Evolutionary conservation across 2,113 vertebrate genomes (phyloP).

Genomic region (Colistium nudipinnis): DNA sequence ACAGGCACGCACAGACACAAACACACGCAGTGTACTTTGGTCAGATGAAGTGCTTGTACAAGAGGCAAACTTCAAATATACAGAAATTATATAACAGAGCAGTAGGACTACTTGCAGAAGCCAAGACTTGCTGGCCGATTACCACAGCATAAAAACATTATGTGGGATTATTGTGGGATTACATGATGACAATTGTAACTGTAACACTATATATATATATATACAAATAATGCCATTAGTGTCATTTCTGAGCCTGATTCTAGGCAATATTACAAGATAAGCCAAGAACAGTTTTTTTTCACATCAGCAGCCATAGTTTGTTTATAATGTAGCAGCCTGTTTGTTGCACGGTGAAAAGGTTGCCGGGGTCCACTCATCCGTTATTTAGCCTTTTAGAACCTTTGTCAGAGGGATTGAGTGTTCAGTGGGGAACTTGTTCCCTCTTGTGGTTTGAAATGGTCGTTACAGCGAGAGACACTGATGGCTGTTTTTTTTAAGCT

Average conservation of each 20-base stretch:
- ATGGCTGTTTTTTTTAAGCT: not conserved
- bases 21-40: conserved; percentile 56
- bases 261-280: not conserved
- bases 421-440: conserved; percentile 20
- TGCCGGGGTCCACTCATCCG: not conserved
- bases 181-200: too few relatives aligned
- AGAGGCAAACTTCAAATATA: conserved; percentile 54
- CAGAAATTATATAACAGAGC: conserved; percentile 55
- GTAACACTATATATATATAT: not conserved
- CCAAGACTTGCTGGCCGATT: not conserved
- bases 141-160: not conserved
- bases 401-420: not conserved
- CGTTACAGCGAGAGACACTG: conserved; percentile 7
- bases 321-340: not conserved
- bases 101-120: conserved; percentile 14
- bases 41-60: conserved; percentile 31
- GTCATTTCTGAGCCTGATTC: not conserved
- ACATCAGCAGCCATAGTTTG: not conserved
- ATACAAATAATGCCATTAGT: not conserved
- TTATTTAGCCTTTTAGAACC: not conserved
- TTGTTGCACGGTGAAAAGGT: not conserved
- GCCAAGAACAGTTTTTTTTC: not conserved
- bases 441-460: conserved; percentile 51
- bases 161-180: not conserved
- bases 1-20: conserved; percentile 8